Evolutionary conservation across 1,140 invertebrate species (phyloP).

Genomic region (Helicoverpa armigera): DNA sequence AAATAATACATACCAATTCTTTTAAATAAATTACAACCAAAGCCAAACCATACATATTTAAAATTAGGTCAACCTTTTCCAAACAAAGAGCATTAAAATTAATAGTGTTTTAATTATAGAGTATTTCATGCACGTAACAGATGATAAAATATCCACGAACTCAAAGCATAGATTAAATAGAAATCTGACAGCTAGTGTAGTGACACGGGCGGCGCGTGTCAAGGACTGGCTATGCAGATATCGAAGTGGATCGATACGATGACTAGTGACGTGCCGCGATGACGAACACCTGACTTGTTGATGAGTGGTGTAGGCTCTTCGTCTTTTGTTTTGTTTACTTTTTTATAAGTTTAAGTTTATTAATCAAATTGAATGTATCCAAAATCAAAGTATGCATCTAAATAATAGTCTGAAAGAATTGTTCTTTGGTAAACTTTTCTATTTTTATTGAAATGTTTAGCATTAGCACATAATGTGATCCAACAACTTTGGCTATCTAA

Average conservation of each 20-base stretch:
- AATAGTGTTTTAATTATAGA: constrained; percentile 25
- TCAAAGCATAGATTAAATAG: constrained; percentile 31
- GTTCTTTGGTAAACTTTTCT: no score
- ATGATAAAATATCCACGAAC: constrained; percentile 32
- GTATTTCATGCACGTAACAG: constrained; percentile 10
- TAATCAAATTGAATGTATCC: no score
- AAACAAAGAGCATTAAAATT: neutral
- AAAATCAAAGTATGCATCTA: no score
- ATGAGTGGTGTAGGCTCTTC: neutral
- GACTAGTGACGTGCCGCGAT: constrained; percentile 62
- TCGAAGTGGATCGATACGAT: constrained; percentile 67
- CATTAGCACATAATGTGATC: no score
- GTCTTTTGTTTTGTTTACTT: no score
- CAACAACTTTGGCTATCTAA: no score
- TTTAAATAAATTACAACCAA: neutral
- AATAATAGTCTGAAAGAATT: no score
- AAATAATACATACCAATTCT: neutral
- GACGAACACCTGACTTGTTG: constrained; percentile 49
- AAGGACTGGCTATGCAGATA: constrained; percentile 76
- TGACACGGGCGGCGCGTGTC: constrained; percentile 60
- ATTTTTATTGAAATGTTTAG: no score
- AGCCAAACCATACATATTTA: neutral
- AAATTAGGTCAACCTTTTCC: neutral
- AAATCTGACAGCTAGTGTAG: constrained; percentile 43
- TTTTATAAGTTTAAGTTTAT: no score